phyloP scores from a whole-genome alignment of 1,140 invertebrate species.

The Schlechtendalia chinensis region DNA sequence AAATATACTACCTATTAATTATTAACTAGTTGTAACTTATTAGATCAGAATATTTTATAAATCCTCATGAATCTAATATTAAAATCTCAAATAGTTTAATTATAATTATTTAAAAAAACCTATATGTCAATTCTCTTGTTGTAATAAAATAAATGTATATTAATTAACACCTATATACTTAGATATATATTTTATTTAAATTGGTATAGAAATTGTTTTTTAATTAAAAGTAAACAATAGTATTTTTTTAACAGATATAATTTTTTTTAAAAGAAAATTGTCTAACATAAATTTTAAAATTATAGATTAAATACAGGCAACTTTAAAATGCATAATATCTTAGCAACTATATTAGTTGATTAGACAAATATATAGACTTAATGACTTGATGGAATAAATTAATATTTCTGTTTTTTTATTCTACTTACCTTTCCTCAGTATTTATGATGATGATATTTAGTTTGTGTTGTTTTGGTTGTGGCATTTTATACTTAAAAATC shows the following conservation, averaged over 20 bases:
- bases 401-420: conserved; percentile 9
- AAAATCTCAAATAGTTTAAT: no score
- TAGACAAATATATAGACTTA: no score
- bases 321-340: neutral
- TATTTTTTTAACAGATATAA: neutral
- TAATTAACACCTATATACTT: no score
- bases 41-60: no score
- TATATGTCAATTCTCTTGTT: no score
- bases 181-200: neutral
- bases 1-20: neutral
- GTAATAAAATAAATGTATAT: no score
- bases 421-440: conserved; percentile 22
- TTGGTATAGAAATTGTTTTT: neutral
- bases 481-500: neutral
- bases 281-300: neutral
- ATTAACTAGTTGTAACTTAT: neutral
- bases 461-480: neutral
- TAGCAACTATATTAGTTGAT: neutral
- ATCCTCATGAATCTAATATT: no score
- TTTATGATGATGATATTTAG: conserved; percentile 5
- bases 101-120: no score
- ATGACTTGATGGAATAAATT: neutral
- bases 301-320: neutral
- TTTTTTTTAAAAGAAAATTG: neutral
- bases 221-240: no score